Base-by-base conservation (phyloP, 2,888 invertebrate genomes). In the Erpobdella octoculata region DNA sequence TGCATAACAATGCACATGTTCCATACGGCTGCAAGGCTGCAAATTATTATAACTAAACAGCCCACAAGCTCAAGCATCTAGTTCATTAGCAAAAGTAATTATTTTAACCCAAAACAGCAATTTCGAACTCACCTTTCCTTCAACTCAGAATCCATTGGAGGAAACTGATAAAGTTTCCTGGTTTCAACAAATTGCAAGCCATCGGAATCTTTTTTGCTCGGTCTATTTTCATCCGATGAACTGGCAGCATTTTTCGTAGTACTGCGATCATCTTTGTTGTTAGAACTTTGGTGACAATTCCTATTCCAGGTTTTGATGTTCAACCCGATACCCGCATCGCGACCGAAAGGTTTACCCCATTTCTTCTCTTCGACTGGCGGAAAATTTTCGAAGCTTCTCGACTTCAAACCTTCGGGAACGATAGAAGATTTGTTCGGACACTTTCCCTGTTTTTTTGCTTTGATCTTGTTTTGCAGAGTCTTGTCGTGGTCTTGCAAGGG, bases 141-240 rank as follows among this genome's bases (percentile, higher is more conserved):
- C 35, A 80, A 75, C 9, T 76, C 71, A 1, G 78, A 76, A 6
- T 77, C 73, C 59, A 82, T 75, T n/a, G 81, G 80, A 71, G 78
- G 79, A 76, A 80, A 82, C 78, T 82, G 82, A 48, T 82, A 75
- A 21, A 83, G 73, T 74, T 81, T 82, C 70, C 81, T 74, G 35
- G 81, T 73, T 71, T 82, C 62, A 3, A 62, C 12, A 28, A 62
- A n/a, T 12, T 8, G 18, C 3, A 33, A 0, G 33, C 35, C n/a
- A 2, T 62, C 35, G 9, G 25, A n/a, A 4, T 35, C 62, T n/a
- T 62, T 35, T 21, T 35, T 33, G n/a, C 31, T 33, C 31, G n/a
- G n/a, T n/a, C 35, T 62, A 31, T 31, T n/a, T 28, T 62, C n/a
- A n/a, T 9, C 5, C 9, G 21, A 21, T 31, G 25, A n/a, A 31